These are phyloP conservation scores for Danaus chrysippus DNA, from an alignment of 2,888 invertebrate genomes.

Conservation along the genomic window DNA sequence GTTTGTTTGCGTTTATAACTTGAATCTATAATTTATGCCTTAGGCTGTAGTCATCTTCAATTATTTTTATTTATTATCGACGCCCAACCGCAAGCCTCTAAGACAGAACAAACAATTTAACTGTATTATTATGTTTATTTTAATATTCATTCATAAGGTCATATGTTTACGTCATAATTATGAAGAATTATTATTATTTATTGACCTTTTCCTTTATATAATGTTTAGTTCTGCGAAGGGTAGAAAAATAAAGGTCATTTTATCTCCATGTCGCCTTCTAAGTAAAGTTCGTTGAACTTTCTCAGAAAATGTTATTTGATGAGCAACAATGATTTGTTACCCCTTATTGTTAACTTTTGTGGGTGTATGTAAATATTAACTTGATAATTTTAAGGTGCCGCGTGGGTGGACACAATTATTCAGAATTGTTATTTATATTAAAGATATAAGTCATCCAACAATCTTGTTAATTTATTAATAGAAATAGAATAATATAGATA, in stretches of 20 bases:
- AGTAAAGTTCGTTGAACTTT: constrained; percentile 28
- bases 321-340: constrained; percentile 15
- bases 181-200: constrained; percentile 19
- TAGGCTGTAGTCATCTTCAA: constrained; percentile 12
- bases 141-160: constrained; percentile 22
- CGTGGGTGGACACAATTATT: background rate
- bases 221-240: constrained; percentile 23
- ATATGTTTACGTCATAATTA: constrained; percentile 23
- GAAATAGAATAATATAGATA: too few species aligned
- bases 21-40: constrained; percentile 15
- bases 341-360: constrained; percentile 18
- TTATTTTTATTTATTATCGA: constrained; percentile 30
- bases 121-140: constrained; percentile 25
- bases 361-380: constrained; percentile 6
- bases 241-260: constrained; percentile 23
- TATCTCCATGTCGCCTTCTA: constrained; percentile 20
- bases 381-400: background rate
- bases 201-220: constrained; percentile 16
- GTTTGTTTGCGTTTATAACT: constrained; percentile 21
- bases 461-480: background rate
- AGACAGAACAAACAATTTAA: constrained; percentile 22
- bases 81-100: constrained; percentile 22
- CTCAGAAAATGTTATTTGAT: constrained; percentile 23
- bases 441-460: background rate
- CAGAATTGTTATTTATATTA: background rate